Base-by-base conservation (phyloP, 2,888 invertebrate genomes). In the Diarsia mendica region DNA sequence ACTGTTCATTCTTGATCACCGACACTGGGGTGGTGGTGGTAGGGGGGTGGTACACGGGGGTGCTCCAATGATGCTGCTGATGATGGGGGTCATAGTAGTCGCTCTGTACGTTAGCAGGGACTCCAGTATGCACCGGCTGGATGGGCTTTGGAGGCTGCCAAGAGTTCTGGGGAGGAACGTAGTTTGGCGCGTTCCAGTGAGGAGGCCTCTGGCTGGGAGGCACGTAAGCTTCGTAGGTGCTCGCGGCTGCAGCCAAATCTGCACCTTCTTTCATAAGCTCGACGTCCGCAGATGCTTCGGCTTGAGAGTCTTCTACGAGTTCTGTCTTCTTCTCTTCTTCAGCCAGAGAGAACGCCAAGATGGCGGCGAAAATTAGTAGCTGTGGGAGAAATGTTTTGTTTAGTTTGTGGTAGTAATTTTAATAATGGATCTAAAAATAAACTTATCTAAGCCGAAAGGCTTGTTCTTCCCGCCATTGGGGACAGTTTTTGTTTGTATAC, bases 1-100 rank as follows among this genome's bases (percentile, higher is more conserved):
- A 90, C 75, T 95, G 95, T 75, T 95, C 95, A 84, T 97, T 96
- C 89, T 95, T 96, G 88, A 97, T 93, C 60, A 97, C 93, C 2
- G 96, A 80, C 11, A 93, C 89, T 0, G 92, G 91, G 1, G 95
- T 92, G 1, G 96, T 95, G 2, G 92, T 92, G 0, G 90, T 80
- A 2, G 90, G 67, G 44, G 84, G 58, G 48, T 85, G 82, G 68
- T 88, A 75, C 58, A 87, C 70, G 1, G 90, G 90, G 1, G 86
- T 82, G 51, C 55, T 85, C 87, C 89, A 91, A 5, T 87, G 84
- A 69, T 75, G n/a, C n/a, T n/a, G n/a, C n/a, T n/a, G 83, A 67
- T 55, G 46, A 15, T 77, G 70, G 1, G 84, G 84, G 23, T 78
- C 67, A 69, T 90, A 89, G 63, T 91, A 89, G 72, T 90, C 89